Base-by-base conservation (phyloP, 2,113 vertebrate genomes). In the Hemiscyllium ocellatum region DNA sequence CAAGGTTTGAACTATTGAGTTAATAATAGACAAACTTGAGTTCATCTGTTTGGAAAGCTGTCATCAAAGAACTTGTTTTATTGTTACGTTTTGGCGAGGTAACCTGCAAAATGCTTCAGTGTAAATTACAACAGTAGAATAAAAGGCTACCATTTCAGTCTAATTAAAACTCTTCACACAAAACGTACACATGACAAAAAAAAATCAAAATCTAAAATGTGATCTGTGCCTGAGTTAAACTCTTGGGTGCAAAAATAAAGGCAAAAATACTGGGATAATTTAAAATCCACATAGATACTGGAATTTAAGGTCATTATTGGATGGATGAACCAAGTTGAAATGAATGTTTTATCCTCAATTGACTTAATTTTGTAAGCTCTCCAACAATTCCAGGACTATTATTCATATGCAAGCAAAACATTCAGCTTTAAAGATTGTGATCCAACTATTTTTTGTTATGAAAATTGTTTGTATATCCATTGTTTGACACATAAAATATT, bases 381-480 rank as follows among this genome's bases (percentile, higher is more conserved):
- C n/a, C 56, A 37, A 56, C 17, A 93, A 68, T 65, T 66, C 65
- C 56, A 3, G 2, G 61, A 33, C 89, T 66, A 22, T 66, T 33
- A 93, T 93, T 93, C 33, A 6, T 93, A 65, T 37, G 37, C 61
- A 93, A 20, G 61, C 89, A 93, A 93, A 37, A 7, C 33, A 66
- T 93, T 93, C 66, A 8, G n/a, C 61, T 42, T 22, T 37, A 13
- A 33, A n/a, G 52, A 90, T 65, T 29, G 29, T 61, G 56, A 33
- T 90, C 52, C 87, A 90, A 90, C 12, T 65, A 65, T 37, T 66
- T 68, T 4, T 93, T n/a, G 33, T 66, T 22, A 17, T 37, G 33
- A 66, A 66, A 93, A 93, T n/a, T 37, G 56, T 66, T 91, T 91
- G 89, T 93, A n/a, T 37, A 66, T 93, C n/a, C 61, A 93, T 65